Conservation (phyloP, 2,888 invertebrate species). For the Nephrocerus scutellatus region DNA sequence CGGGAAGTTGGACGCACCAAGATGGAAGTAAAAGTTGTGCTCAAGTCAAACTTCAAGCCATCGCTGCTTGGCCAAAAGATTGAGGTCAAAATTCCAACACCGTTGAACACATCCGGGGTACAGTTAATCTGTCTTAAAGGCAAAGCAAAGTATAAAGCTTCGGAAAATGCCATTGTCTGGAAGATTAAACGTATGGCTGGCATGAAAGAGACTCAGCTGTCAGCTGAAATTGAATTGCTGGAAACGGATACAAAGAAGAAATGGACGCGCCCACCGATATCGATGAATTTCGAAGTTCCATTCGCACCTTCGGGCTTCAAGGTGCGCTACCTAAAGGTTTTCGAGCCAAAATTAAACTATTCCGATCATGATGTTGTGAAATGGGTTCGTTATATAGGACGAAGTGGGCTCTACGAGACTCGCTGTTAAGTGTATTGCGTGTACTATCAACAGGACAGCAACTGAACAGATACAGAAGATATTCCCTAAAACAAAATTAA, state of each 20-base stretch:
- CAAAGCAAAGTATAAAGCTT: slow-evolving; percentile 99
- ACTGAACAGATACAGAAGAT: slow-evolving; percentile 7
- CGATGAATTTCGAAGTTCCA: slow-evolving; percentile 99
- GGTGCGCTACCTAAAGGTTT: slow-evolving; percentile 98
- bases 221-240: slow-evolving; percentile 96
- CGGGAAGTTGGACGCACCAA: slow-evolving; percentile 97
- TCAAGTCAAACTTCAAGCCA: slow-evolving; percentile 99
- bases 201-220: slow-evolving; percentile 99
- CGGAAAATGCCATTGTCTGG: slow-evolving; percentile 97
- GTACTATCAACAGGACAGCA: no score
- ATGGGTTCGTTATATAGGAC: slow-evolving; percentile 99
- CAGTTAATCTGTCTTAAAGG: slow-evolving; percentile 98
- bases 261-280: slow-evolving; percentile 99
- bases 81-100: slow-evolving; percentile 98
- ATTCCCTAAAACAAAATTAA: slow-evolving; percentile 11
- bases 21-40: slow-evolving; percentile 99
- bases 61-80: slow-evolving; percentile 97
- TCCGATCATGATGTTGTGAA: slow-evolving; percentile 99
- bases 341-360: slow-evolving; percentile 98
- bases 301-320: slow-evolving; percentile 99
- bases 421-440: slow-evolving; percentile 80
- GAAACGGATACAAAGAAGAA: slow-evolving; percentile 99
- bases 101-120: slow-evolving; percentile 96
- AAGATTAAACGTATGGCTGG: slow-evolving; percentile 94
- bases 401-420: slow-evolving; percentile 98